Base-by-base conservation (phyloP, 2,888 invertebrate species). In the Gerris lacustris region DNA sequence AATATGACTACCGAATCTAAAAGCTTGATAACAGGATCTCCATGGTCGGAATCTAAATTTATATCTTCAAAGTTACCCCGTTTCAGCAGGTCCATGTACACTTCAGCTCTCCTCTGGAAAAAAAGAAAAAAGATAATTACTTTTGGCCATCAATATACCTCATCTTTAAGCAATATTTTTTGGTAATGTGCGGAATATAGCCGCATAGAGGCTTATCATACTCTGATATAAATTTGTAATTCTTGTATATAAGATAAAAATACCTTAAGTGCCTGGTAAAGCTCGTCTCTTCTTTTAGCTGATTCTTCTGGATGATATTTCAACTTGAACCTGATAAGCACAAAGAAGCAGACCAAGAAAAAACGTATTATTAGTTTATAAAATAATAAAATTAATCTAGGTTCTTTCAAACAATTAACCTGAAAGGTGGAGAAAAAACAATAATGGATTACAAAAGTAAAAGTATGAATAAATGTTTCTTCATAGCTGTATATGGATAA, bases 291-390 rank as follows among this genome's bases (percentile, higher is more conserved):
- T 71, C 94, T 84, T 80, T 91, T 94, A 47, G 91, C 86, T 69
- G 93, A 93, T 79, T 98, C 97, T 81, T 96, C 95, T 5, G 99
- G 99, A 81, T 99, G 98, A 80, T 98, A 99, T 84, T 98, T 98
- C 77, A 92, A 88, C 83, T 96, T 96, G 86, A 99, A 99, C 98
- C 99, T 99, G 83, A 76, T 76, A 75, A 62, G 31, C 31, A 31
- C 31, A 31, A 31, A 31, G 31, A 31, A 31, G 31, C 31, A 31
- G 31, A 31, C 31, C 31, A 31, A 31, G 31, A 31, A 31, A 31
- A 31, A 31, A 31, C 31, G 2, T 31, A 31, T 31, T 31, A 31
- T 31, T 31, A 31, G 31, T 31, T 55, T 67, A 44, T 43, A 44
- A 45, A 70, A 44, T 47, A 55, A 67, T 67, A 47, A 67, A 63